These are phyloP conservation scores for Dendroctonus valens DNA, from an alignment of 1,140 invertebrate species.

Conservation along the genomic window DNA sequence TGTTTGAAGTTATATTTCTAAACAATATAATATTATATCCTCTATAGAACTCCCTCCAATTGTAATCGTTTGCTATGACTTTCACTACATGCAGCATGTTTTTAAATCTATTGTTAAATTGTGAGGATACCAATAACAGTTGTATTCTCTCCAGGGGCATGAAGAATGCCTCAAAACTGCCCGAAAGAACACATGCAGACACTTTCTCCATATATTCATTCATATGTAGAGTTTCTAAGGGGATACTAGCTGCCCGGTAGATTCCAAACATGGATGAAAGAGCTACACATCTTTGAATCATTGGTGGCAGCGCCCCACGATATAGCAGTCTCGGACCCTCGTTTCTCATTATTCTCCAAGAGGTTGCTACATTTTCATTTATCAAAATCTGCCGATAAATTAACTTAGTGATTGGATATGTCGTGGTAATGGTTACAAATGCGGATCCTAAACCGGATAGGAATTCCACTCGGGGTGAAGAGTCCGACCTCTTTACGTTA, in stretches of 20 bases:
- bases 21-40: constrained; percentile 21
- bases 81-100: constrained; percentile 12
- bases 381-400: constrained; percentile 33
- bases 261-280: constrained; percentile 31
- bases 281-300: constrained; percentile 26
- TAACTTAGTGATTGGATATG: constrained; percentile 32
- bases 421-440: constrained; percentile 18
- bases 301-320: constrained; percentile 20
- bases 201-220: constrained; percentile 33
- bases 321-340: constrained; percentile 23
- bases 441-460: constrained; percentile 25
- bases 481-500: neutral
- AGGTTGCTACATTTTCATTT: constrained; percentile 3
- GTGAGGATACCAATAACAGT: constrained; percentile 20
- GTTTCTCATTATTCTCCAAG: constrained; percentile 15
- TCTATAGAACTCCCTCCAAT: constrained; percentile 25
- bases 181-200: constrained; percentile 15
- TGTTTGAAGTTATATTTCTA: constrained; percentile 28
- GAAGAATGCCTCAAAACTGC: constrained; percentile 26
- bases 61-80: constrained; percentile 9
- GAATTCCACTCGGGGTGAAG: constrained; percentile 18
- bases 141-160: constrained; percentile 33
- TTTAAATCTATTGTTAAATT: constrained; percentile 16
- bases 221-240: constrained; percentile 17
- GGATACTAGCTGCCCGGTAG: constrained; percentile 14